Evolutionary conservation across 2,888 invertebrate genomes (phyloP).

Genomic region (Epistrophe eligans): DNA sequence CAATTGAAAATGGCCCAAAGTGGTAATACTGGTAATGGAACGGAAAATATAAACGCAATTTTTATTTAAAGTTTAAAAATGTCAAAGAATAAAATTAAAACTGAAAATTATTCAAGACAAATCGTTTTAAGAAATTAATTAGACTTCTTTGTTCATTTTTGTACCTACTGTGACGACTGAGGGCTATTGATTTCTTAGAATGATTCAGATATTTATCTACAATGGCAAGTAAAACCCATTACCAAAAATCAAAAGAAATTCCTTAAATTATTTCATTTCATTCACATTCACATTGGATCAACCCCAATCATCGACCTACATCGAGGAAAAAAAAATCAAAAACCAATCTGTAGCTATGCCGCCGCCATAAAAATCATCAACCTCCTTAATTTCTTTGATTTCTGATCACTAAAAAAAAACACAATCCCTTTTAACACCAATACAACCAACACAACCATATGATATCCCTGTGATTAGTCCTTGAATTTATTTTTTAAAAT

Average conservation of each 20-base stretch:
- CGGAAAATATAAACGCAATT: too few species aligned
- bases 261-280: neutral
- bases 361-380: conserved; percentile 2
- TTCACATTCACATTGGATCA: neutral
- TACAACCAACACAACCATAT: too few species aligned
- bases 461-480: conserved; percentile 5
- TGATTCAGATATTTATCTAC: neutral
- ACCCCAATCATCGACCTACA: neutral
- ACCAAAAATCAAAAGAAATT: neutral
- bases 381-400: neutral
- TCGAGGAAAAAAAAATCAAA: neutral
- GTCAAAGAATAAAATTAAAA: neutral
- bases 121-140: neutral
- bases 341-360: neutral
- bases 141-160: neutral
- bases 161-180: neutral
- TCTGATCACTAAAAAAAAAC: neutral
- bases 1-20: too few species aligned
- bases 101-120: neutral
- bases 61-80: too few species aligned
- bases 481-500: conserved; percentile 11
- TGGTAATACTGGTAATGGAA: too few species aligned
- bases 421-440: neutral
- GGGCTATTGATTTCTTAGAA: neutral
- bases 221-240: neutral